Evolutionary conservation across 2,113 vertebrate species (phyloP).

Genomic region (Thinocorus orbignyianus): DNA sequence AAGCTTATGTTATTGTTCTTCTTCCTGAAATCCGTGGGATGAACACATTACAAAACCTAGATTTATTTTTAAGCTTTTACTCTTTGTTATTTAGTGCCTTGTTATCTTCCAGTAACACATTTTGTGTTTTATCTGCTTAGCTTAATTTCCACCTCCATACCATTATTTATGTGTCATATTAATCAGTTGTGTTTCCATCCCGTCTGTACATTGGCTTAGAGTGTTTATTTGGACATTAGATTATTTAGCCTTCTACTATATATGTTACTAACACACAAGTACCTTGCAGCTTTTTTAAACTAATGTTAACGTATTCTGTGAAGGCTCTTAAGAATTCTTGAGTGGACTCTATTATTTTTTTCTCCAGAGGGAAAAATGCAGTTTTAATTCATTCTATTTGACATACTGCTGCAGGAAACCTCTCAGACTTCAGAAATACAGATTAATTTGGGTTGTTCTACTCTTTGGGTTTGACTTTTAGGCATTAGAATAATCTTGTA

Average conservation of each 20-base stretch:
- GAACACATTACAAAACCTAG: not conserved
- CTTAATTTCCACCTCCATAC: not conserved
- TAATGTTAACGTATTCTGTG: not conserved
- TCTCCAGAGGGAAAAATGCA: not conserved
- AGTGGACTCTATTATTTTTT: not conserved
- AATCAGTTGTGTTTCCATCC: not conserved
- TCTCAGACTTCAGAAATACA: not conserved
- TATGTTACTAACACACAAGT: not conserved
- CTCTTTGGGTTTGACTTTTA: not conserved
- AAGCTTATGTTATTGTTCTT: not conserved
- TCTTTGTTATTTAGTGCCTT: not conserved
- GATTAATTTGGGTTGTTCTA: not conserved
- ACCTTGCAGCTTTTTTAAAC: not conserved
- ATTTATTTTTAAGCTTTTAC: constrained; percentile 1
- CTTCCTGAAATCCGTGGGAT: not conserved
- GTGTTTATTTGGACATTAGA: not conserved
- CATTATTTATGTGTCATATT: not conserved
- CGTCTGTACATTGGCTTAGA: not conserved
- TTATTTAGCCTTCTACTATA: not conserved
- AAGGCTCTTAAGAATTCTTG: not conserved
- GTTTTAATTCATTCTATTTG: not conserved
- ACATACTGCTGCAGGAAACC: not conserved
- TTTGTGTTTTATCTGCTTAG: not conserved
- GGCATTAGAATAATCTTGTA: not conserved
- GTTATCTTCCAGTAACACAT: not conserved